Conservation (phyloP, 2,888 invertebrate species). For the Anarsia innoxiella region DNA sequence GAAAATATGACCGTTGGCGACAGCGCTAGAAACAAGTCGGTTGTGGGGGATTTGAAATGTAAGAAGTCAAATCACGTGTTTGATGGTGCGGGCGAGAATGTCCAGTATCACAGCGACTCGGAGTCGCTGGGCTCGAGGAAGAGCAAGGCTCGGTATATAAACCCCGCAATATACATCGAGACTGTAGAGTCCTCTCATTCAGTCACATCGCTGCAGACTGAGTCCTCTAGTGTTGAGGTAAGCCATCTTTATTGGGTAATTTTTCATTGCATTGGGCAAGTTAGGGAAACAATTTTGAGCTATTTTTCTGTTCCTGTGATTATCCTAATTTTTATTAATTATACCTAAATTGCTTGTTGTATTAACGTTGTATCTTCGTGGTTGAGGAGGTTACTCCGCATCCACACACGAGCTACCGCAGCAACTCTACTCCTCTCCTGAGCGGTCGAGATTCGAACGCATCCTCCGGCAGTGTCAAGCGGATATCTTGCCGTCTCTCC, state of each 20-base stretch:
- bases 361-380: no score
- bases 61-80: constrained; percentile 54
- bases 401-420: constrained; percentile 58
- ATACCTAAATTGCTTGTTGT: no score
- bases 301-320: no score
- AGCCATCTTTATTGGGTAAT: no score
- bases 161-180: constrained; percentile 77
- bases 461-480: constrained; percentile 50
- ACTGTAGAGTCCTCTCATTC: constrained; percentile 57
- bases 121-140: constrained; percentile 54
- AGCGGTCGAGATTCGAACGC: constrained; percentile 50
- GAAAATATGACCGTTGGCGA: constrained; percentile 55
- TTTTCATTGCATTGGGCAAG: no score
- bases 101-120: constrained; percentile 60
- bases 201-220: constrained; percentile 53
- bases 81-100: constrained; percentile 61
- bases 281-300: no score
- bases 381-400: constrained; percentile 59
- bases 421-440: constrained; percentile 60
- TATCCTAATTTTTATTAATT: no score
- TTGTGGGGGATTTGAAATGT: constrained; percentile 29
- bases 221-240: constrained; percentile 31
- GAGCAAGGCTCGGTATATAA: constrained; percentile 71
- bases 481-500: constrained; percentile 53
- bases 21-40: constrained; percentile 40